These are phyloP conservation scores for Archivesica marissinica DNA, from an alignment of 1,140 invertebrate genomes.

Conservation along the genomic window DNA sequence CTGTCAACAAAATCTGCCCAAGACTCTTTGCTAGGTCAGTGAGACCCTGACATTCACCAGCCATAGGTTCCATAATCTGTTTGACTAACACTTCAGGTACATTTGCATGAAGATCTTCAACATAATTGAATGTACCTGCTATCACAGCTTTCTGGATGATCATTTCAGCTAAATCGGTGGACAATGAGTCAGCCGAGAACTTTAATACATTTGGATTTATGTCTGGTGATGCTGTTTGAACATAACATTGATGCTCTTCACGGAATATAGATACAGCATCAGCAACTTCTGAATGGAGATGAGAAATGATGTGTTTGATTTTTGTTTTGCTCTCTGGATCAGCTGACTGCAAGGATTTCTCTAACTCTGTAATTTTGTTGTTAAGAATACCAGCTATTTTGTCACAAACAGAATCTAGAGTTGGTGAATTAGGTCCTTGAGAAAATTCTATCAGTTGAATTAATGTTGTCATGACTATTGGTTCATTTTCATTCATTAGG, in stretches of 20 bases:
- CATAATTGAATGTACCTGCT: slow-evolving; percentile 66
- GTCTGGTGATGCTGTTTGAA: slow-evolving; percentile 60
- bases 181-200: slow-evolving; percentile 58
- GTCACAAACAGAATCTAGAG: slow-evolving; percentile 58
- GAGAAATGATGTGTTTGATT: slow-evolving; percentile 36
- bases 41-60: slow-evolving; percentile 45
- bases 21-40: slow-evolving; percentile 64
- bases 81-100: slow-evolving; percentile 65
- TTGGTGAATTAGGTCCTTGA: slow-evolving; percentile 55
- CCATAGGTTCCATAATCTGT: slow-evolving; percentile 49
- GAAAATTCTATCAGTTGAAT: slow-evolving; percentile 59
- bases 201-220: slow-evolving; percentile 54
- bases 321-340: slow-evolving; percentile 42
- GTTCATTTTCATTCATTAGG: slow-evolving; percentile 65
- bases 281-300: slow-evolving; percentile 44
- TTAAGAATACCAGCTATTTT: slow-evolving; percentile 58
- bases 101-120: slow-evolving; percentile 68
- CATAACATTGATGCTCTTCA: slow-evolving; percentile 61
- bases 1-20: slow-evolving; percentile 69
- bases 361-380: slow-evolving; percentile 57
- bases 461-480: slow-evolving; percentile 48
- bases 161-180: slow-evolving; percentile 69
- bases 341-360: slow-evolving; percentile 38
- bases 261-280: slow-evolving; percentile 54
- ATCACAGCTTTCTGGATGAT: slow-evolving; percentile 71